A percentile compares a stretch with the other conserved stretches of the same genome.
These are phyloP conservation scores for Myopa tessellatipennis DNA, from an alignment of 2,888 invertebrate species.

Conservation along the genomic window DNA sequence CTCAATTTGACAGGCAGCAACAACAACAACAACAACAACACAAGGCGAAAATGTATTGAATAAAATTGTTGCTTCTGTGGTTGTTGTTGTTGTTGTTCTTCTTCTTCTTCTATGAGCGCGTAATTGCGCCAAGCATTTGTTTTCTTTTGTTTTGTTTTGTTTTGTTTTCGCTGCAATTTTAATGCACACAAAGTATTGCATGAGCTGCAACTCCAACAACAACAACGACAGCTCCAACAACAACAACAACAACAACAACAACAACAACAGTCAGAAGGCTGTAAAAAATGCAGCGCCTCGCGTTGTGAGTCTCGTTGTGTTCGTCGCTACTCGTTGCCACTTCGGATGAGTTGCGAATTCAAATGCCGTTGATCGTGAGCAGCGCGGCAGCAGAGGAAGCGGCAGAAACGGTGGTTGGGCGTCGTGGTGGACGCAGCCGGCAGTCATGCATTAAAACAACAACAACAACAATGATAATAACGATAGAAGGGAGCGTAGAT, in stretches of 20 bases:
- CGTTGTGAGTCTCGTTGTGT: too few species aligned
- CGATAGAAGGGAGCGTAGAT: neutral
- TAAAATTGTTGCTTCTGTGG: neutral
- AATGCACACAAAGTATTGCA: conserved; percentile 56
- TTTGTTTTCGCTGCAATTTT: conserved; percentile 57
- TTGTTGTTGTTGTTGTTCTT: conserved; percentile 34
- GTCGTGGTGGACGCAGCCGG: neutral
- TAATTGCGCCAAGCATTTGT: conserved; percentile 37
- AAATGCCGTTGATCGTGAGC: neutral
- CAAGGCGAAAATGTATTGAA: neutral
- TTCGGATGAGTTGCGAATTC: too few species aligned
- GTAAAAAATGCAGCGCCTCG: neutral
- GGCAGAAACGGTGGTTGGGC: neutral
- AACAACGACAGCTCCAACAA: conserved; percentile 40
- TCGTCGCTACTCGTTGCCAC: too few species aligned
- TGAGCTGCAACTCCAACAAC: conserved; percentile 50
- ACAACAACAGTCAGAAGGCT: conserved; percentile 23
- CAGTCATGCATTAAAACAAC: neutral
- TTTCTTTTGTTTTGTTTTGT: conserved; percentile 33
- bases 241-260: conserved; percentile 13
- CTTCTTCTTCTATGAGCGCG: conserved; percentile 8
- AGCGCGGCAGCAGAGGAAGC: neutral
- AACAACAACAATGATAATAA: neutral
- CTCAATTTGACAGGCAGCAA: conserved; percentile 37
- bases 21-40: neutral